Evolutionary conservation across 2,797 vertebrate species (phyloP).

Genomic region (Gymnothorax javanicus): DNA sequence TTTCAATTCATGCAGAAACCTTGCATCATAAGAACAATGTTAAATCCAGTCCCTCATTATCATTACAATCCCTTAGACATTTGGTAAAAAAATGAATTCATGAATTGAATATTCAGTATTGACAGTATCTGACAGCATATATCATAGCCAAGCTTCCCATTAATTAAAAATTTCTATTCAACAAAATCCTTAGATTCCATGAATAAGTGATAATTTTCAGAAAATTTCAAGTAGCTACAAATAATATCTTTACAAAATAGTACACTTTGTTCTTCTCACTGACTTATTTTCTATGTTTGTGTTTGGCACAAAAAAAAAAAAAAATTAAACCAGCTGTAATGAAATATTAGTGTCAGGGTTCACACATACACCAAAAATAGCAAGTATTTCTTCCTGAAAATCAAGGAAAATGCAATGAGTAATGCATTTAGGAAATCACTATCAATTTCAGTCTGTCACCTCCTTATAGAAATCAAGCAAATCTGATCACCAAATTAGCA

Average conservation of each 20-base stretch:
- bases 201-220: background rate
- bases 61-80: background rate
- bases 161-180: background rate
- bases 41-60: background rate
- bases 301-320: background rate
- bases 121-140: background rate
- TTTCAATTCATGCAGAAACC: constrained; percentile 11
- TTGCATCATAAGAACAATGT: background rate
- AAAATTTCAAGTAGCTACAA: background rate
- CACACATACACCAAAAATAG: background rate
- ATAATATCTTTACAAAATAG: background rate
- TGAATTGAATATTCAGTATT: background rate
- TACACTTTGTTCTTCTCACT: background rate
- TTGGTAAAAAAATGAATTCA: background rate
- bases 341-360: background rate
- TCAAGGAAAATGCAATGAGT: background rate
- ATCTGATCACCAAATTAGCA: background rate
- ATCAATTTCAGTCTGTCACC: background rate
- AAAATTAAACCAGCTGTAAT: background rate
- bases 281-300: background rate
- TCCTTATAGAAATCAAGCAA: background rate
- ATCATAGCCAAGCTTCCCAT: background rate
- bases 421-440: background rate
- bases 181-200: background rate
- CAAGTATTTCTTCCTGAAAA: background rate